Percentiles rank a stretch among this genome's conserved stretches.
These are phyloP conservation scores for Patagioenas fasciata DNA, from an alignment of 2,113 vertebrate genomes.

Conservation along the genomic window DNA sequence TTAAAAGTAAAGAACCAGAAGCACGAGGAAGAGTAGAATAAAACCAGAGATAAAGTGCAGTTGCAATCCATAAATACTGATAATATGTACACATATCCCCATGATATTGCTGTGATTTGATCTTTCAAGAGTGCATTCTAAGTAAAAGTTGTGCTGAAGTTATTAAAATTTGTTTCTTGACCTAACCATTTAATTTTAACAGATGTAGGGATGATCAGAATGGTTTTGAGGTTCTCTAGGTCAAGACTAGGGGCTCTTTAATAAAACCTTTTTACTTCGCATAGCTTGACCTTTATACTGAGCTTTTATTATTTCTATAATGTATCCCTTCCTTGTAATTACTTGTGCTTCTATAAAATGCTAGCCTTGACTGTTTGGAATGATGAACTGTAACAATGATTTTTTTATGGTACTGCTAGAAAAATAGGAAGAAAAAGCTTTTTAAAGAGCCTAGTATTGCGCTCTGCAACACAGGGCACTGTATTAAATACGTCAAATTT, in stretches of 20 bases:
- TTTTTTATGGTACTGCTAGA: conserved; percentile 19
- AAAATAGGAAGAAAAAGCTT: neutral
- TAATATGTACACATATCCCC: neutral
- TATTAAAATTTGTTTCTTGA: neutral
- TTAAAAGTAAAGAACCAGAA: neutral
- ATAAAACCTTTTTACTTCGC: conserved; percentile 33
- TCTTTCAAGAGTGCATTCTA: neutral
- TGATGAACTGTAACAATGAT: neutral
- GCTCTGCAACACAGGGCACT: neutral
- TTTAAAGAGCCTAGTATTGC: neutral
- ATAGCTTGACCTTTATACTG: conserved; percentile 12
- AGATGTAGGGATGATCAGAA: neutral
- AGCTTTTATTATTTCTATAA: conserved; percentile 44
- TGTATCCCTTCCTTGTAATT: conserved; percentile 10
- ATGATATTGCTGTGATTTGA: neutral
- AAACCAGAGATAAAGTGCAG: neutral
- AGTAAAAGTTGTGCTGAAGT: neutral
- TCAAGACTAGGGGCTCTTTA: conserved; percentile 25
- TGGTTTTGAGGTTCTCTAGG: neutral
- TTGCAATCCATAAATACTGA: neutral
- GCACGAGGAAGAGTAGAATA: neutral
- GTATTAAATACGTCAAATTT: neutral
- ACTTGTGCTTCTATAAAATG: conserved; percentile 21
- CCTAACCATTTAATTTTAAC: neutral
- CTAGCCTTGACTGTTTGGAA: neutral